A percentile compares a stretch with the other conserved stretches of the same genome.
Evolutionary conservation across 2,797 vertebrate species (phyloP).

Genomic region (Poeciliopsis infans): DNA sequence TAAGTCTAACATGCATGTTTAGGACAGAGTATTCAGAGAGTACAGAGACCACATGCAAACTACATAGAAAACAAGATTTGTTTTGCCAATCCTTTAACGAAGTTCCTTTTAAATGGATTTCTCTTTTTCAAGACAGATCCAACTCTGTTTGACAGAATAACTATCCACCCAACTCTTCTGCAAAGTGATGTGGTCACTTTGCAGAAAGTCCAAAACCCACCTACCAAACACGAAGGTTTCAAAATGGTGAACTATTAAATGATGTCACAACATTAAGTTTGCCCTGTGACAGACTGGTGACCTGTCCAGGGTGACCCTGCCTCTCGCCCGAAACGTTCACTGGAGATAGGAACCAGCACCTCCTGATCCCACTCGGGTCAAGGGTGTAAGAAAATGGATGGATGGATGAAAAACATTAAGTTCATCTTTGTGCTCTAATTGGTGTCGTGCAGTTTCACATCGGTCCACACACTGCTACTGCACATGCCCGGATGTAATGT

Average conservation of each 20-base stretch:
- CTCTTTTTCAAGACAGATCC: not conserved
- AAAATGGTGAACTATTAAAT: not conserved
- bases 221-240: not conserved
- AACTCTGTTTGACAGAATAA: not conserved
- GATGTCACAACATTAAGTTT: not conserved
- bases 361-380: too few relatives aligned
- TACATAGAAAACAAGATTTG: not conserved
- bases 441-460: not conserved
- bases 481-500: not conserved
- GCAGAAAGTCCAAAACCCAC: not conserved
- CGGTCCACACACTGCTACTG: not conserved
- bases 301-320: too few relatives aligned
- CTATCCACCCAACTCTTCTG: not conserved
- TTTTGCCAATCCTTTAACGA: not conserved
- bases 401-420: not conserved
- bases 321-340: too few relatives aligned
- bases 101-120: not conserved
- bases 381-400: too few relatives aligned
- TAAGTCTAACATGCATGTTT: not conserved
- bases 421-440: not conserved
- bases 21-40: not conserved
- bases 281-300: too few relatives aligned
- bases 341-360: too few relatives aligned
- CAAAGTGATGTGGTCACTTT: not conserved
- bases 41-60: not conserved